phyloP scores from a whole-genome alignment of 2,797 vertebrate genomes.

The Xiphorhynchus erythropygius region DNA sequence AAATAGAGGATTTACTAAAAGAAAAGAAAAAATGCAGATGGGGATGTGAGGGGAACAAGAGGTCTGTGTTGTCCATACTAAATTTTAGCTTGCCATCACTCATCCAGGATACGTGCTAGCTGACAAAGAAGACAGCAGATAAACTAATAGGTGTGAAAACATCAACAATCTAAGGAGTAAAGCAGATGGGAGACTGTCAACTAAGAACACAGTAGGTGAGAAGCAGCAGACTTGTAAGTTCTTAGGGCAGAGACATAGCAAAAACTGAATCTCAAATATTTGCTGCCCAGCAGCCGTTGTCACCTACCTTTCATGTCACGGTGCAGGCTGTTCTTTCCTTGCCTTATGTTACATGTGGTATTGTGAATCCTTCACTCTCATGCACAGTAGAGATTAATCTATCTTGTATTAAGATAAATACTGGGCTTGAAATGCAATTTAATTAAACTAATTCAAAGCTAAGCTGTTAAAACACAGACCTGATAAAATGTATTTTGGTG shows the following conservation, averaged over 20 bases:
- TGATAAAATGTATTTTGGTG: neutral
- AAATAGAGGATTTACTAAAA: neutral
- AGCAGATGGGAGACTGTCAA: neutral
- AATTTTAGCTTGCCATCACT: neutral
- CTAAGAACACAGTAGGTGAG: neutral
- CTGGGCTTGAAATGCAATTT: neutral
- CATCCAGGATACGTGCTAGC: neutral
- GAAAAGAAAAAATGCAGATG: neutral
- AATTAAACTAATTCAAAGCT: neutral
- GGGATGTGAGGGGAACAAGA: neutral
- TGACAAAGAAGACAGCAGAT: neutral
- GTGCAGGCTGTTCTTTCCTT: neutral
- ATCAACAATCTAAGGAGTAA: neutral
- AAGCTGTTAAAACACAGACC: neutral
- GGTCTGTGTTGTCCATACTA: neutral
- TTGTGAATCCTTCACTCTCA: neutral
- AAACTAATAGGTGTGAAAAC: neutral
- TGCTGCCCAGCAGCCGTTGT: neutral
- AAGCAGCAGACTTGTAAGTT: neutral
- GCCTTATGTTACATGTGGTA: neutral
- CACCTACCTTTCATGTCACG: neutral
- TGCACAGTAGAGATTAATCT: neutral
- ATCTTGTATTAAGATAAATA: neutral
- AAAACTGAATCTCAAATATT: neutral
- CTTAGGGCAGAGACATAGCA: neutral